Evolutionary conservation across 2,888 invertebrate species (phyloP), one percentile per base, ranked within the genome.

Genomic region (Oeneis ivallda): DNA sequence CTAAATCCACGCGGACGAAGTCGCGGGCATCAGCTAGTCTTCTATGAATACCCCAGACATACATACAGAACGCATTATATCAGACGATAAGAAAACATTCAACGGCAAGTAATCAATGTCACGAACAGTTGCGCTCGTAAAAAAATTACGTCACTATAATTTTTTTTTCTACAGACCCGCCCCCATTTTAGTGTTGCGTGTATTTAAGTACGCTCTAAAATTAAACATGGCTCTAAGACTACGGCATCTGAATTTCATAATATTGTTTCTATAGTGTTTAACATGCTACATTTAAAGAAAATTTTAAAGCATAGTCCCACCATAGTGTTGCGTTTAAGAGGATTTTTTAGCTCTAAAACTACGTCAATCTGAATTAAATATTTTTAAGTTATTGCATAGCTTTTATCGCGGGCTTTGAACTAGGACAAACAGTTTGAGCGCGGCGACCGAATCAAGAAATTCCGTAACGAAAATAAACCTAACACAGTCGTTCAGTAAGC

Each of bases 31-130:
- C n/a, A n/a, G n/a, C n/a, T n/a, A n/a, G n/a, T 34, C 34, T 1
- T 53, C 53, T 53, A 53, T 53, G 15, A 37, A 53, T 53, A 53
- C 32, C 53, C 32, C 9, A 34, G 32, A 53, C 53, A 52, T 4
- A n/a, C 34, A n/a, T n/a, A 52, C 50, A 54, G 39, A 54, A 17
- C 10, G 6, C 54, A 54, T 54, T 39, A 54, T 54, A 45, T 17
- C 53, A 53, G 32, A 37, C 39, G 39, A 54, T 52, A 50, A 17
- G 13, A 37, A 58, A 63, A 63, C 17, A 58, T 37, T 19, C 37
- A 19, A 19, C 43, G 39, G 54, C 41, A n/a, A 45, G 43, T 45
- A 39, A 65, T 67, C 64, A 67, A 65, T 62, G 67, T 67, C 67
- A 65, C 37, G 59, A 53, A 41, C 67, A 62, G 65, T 58, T 65